Percentiles rank a stretch among this genome's conserved stretches.
Evolutionary conservation across 2,113 vertebrate species (phyloP).

Genomic region (Mystacornis crossleyi): DNA sequence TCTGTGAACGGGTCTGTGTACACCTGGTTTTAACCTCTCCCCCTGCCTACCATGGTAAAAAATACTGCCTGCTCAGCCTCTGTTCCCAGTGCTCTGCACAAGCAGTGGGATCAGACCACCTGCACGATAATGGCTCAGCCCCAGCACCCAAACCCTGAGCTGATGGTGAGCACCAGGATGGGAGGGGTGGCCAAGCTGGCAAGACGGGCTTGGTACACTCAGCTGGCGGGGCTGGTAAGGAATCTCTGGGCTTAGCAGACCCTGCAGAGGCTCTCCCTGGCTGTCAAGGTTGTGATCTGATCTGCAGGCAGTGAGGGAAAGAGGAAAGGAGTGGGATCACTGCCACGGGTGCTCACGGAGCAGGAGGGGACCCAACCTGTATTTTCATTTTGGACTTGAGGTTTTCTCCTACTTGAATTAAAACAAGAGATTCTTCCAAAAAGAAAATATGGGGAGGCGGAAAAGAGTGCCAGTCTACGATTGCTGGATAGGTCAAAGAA

Average conservation of each 20-base stretch:
- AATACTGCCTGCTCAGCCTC: neutral
- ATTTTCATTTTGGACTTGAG: neutral
- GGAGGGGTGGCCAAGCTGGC: neutral
- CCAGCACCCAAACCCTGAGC: neutral
- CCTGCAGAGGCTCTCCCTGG: neutral
- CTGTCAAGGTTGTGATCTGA: neutral
- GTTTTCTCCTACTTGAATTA: neutral
- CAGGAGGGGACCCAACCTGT: neutral
- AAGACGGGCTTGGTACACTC: neutral
- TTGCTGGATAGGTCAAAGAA: conserved; percentile 1
- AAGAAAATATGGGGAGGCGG: neutral
- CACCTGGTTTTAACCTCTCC: neutral
- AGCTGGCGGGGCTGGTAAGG: neutral
- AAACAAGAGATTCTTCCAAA: neutral
- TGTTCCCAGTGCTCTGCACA: neutral
- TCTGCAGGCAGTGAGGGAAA: neutral
- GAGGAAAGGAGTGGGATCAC: neutral
- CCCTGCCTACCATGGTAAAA: neutral
- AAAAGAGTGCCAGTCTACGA: neutral
- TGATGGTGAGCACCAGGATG: neutral
- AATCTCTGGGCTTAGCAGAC: neutral
- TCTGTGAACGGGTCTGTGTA: neutral
- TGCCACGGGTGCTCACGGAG: neutral
- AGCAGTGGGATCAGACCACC: neutral
- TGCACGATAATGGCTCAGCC: neutral